Base-by-base conservation (phyloP, 2,113 vertebrate species). In the Oncorhynchus masou region DNA sequence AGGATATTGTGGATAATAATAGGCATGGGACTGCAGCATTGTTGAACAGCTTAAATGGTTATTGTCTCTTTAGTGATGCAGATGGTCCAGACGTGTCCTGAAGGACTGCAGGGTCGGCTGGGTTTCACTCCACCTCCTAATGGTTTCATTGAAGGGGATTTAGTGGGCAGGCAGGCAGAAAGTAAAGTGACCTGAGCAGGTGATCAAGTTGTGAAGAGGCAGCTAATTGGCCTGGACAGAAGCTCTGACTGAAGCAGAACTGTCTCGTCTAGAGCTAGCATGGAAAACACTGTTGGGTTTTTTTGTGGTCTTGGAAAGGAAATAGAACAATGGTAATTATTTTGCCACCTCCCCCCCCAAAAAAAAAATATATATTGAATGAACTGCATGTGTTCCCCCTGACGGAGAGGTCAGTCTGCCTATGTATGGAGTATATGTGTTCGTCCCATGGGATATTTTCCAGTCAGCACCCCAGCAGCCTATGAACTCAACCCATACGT, bases 11-110 rank as follows among this genome's bases (percentile, higher is more conserved):
- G 8, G 73, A 73, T 82, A 81, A 86, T 83, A 73, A 85, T 81
- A 62, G 74, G 75, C 80, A 73, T 78, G 67, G 45, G 2, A 59
- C 70, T 71, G 70, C 74, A 74, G 79, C 70, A 24, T 49, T 27
- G 51, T 19, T 5, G 81, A 65, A 54, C 76, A 45, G 68, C 19
- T 9, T 81, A 51, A 19, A 4, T 70, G 67, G 84, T 85, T 80
- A 78, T 83, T 79, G 16, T 72, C 76, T 29, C 60, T 84, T 89
- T 89, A 79, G 86, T 84, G 81, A 74, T 85, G 74, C 89, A 88
- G 84, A 89, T 85, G 84, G 84, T 71, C 69, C n/a, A 34, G 51
- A 77, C 77, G 60, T 73, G 75, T 85, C 79, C 71, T 86, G 70
- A 64, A 83, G 82, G 87, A 81, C 66, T 68, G 75, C 75, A 71